Conservation (phyloP, 2,888 invertebrate species). For the Synergus japonicus region DNA sequence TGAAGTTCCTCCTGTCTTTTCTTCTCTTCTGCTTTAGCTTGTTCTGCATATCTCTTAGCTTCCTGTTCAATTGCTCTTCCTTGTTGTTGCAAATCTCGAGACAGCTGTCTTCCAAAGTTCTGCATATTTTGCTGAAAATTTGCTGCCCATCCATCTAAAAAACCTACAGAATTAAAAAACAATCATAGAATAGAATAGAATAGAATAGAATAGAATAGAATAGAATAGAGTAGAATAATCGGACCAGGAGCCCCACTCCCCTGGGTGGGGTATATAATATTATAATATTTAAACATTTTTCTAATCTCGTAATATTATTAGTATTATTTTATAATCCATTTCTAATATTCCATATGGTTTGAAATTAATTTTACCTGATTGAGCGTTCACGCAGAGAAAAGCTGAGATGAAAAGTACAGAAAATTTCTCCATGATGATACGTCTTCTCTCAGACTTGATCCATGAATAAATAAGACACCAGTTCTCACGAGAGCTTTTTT, state of each 20-base stretch:
- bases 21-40: not conserved
- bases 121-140: not conserved
- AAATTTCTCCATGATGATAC: not conserved
- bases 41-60: not conserved
- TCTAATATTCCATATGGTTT: not conserved
- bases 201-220: too few species aligned
- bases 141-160: not conserved
- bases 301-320: not conserved
- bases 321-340: not conserved
- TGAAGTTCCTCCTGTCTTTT: not conserved
- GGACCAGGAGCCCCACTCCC: too few species aligned
- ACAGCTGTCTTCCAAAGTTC: not conserved
- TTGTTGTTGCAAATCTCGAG: not conserved
- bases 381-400: not conserved
- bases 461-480: not conserved
- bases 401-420: not conserved
- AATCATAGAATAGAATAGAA: not conserved
- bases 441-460: not conserved
- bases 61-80: conserved; percentile 2
- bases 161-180: not conserved
- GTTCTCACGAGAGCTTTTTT: not conserved
- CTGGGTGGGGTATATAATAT: too few species aligned
- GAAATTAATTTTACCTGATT: not conserved
- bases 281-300: not conserved
- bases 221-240: too few species aligned